Percentiles rank a stretch among this genome's conserved stretches.
phyloP scores from a whole-genome alignment of 2,888 invertebrate genomes.

The Bruchidius siliquastri region DNA sequence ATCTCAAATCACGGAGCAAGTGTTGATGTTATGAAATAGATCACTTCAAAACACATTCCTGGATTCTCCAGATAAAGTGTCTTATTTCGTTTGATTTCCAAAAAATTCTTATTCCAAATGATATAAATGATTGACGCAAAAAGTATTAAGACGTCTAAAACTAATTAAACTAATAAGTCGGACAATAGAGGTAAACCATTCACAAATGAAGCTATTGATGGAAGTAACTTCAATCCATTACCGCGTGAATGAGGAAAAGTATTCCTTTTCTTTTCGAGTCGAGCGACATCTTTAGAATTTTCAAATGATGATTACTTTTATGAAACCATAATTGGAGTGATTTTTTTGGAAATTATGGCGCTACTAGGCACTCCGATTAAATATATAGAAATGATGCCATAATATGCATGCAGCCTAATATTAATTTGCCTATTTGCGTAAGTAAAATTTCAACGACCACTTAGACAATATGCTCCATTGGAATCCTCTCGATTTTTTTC shows the following conservation, averaged over 20 bases:
- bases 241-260: too few species aligned
- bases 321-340: background rate
- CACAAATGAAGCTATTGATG: too few species aligned
- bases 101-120: background rate
- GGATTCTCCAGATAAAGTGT: background rate
- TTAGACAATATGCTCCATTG: slow-evolving; percentile 35
- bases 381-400: slow-evolving; percentile 7
- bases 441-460: slow-evolving; percentile 29
- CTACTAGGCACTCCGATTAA: background rate
- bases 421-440: slow-evolving; percentile 13
- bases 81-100: background rate
- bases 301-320: too few species aligned
- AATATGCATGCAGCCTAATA: slow-evolving; percentile 15
- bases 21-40: background rate
- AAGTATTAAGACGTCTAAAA: too few species aligned
- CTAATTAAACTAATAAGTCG: too few species aligned
- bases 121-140: too few species aligned
- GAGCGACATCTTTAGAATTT: too few species aligned
- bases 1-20: too few species aligned
- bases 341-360: background rate
- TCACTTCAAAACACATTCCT: background rate
- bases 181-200: too few species aligned
- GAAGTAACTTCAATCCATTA: too few species aligned
- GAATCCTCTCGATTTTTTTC: slow-evolving; percentile 30
- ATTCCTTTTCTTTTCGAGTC: too few species aligned